phyloP scores from a whole-genome alignment of 2,113 vertebrate genomes.

The Cyprinodon brontotheroides region DNA sequence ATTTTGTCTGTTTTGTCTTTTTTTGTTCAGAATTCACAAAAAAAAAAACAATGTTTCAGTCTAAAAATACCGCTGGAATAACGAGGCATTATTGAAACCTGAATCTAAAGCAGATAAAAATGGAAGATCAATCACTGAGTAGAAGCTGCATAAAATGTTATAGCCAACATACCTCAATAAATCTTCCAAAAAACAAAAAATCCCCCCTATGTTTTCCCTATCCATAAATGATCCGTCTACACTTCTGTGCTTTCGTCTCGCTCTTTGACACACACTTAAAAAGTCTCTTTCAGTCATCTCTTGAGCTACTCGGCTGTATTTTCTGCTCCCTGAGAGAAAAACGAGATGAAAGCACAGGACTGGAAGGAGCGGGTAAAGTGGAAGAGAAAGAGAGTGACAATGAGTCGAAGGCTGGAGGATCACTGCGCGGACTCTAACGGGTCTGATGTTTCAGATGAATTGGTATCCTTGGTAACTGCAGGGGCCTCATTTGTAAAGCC shows the following conservation, averaged over 20 bases:
- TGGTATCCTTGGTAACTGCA: slow-evolving; percentile 81
- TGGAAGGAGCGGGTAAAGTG: slow-evolving; percentile 46
- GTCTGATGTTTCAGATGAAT: slow-evolving; percentile 66
- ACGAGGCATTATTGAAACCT: too few species aligned
- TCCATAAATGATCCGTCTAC: not conserved
- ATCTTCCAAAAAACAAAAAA: not conserved
- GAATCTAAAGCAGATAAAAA: not conserved
- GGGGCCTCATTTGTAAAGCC: slow-evolving; percentile 74
- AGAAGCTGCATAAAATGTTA: not conserved
- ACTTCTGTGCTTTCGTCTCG: not conserved
- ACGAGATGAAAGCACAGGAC: slow-evolving; percentile 46
- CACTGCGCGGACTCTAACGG: slow-evolving; percentile 49
- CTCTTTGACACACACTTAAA: slow-evolving; percentile 11
- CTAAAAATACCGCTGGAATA: too few species aligned
- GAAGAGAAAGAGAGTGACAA: slow-evolving; percentile 42
- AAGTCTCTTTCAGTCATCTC: slow-evolving; percentile 19
- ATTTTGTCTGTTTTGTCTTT: too few species aligned
- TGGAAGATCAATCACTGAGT: not conserved
- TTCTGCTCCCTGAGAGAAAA: slow-evolving; percentile 31
- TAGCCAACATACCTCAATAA: not conserved
- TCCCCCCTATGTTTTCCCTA: not conserved
- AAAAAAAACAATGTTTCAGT: too few species aligned
- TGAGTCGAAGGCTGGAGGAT: slow-evolving; percentile 56
- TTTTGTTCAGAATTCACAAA: too few species aligned
- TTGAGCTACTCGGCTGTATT: slow-evolving; percentile 11